Conservation (phyloP, 2,113 vertebrate genomes). For the Tor tambroides region DNA sequence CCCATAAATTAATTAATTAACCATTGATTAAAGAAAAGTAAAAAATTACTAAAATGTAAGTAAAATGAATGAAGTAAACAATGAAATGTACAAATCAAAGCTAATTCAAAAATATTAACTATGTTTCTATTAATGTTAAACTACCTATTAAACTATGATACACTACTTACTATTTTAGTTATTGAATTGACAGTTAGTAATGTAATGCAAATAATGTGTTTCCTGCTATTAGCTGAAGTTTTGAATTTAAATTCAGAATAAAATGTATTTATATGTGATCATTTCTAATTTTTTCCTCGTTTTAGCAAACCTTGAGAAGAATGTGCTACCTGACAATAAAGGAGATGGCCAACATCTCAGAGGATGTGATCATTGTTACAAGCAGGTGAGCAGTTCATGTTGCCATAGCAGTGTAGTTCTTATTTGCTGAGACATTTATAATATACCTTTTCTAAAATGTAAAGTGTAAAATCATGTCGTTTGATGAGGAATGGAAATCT, state of each 20-base stretch:
- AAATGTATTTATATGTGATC: no score
- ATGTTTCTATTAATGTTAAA: no score
- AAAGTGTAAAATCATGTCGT: background rate
- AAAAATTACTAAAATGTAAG: no score
- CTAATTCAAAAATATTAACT: background rate
- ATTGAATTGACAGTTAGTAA: background rate
- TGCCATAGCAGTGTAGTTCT: background rate
- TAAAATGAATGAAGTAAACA: no score
- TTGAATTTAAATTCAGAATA: no score
- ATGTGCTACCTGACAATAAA: constrained; percentile 99
- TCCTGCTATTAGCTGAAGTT: background rate
- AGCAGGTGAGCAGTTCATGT: constrained; percentile 84
- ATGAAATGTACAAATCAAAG: background rate
- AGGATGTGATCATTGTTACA: constrained; percentile 98
- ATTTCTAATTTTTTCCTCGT: background rate
- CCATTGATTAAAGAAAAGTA: no score
- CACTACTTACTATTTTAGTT: no score
- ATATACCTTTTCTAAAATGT: background rate
- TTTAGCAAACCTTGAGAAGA: constrained; percentile 92
- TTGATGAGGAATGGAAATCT: background rate
- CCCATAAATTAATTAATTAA: background rate
- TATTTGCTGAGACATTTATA: background rate
- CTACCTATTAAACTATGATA: no score
- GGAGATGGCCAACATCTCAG: constrained; percentile 98
- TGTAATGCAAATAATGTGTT: background rate